Evolutionary conservation across 1,140 invertebrate species (phyloP).

Genomic region (Oryzaephilus surinamensis): DNA sequence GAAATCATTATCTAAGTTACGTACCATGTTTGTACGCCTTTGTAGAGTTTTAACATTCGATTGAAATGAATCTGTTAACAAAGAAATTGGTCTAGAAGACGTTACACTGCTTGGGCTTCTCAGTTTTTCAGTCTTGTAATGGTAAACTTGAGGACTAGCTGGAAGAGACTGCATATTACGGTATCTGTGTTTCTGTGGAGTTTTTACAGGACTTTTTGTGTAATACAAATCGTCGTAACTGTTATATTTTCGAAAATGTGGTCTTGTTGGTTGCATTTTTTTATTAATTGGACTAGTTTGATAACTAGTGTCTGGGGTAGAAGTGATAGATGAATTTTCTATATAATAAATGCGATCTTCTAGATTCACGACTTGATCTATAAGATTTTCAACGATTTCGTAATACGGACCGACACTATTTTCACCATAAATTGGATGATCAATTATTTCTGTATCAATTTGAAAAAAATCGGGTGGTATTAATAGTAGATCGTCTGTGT

Average conservation of each 20-base stretch:
- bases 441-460: too few relatives aligned
- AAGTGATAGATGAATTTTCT: constrained; percentile 29
- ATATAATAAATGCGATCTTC: constrained; percentile 45
- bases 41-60: constrained; percentile 42
- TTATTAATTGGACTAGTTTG: constrained; percentile 15
- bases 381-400: constrained; percentile 48
- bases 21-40: constrained; percentile 17
- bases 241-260: constrained; percentile 16
- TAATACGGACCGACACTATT: constrained; percentile 36
- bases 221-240: constrained; percentile 27
- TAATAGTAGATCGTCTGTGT: constrained; percentile 65
- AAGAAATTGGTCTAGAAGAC: constrained; percentile 38
- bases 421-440: constrained; percentile 44
- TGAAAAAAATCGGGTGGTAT: constrained; percentile 65
- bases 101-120: constrained; percentile 36
- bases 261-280: constrained; percentile 12
- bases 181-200: constrained; percentile 30
- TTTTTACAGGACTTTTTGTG: constrained; percentile 28
- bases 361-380: constrained; percentile 48
- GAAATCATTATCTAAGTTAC: constrained; percentile 22
- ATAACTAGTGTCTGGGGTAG: not conserved
- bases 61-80: constrained; percentile 45
- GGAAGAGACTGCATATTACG: constrained; percentile 28
- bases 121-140: constrained; percentile 36
- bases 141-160: constrained; percentile 20